Base-by-base conservation (phyloP, 2,797 vertebrate genomes). In the Nannoperca australis region DNA sequence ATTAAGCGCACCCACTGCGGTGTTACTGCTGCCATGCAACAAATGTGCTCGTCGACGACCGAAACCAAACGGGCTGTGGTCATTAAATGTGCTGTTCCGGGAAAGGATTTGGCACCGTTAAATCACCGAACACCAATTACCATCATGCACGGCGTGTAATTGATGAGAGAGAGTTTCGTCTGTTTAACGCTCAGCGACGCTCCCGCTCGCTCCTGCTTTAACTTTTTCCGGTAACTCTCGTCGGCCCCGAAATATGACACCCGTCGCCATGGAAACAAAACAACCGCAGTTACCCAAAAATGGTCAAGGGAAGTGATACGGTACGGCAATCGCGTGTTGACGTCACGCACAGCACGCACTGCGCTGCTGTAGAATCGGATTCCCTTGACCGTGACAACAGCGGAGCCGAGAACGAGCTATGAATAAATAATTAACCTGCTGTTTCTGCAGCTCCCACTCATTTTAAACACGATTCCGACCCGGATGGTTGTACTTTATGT, bases 281-380 rank as follows among this genome's bases (percentile, higher is more conserved):
- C 93, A 95, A 80, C 91, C 61, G 76, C 91, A 86, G 13, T 55
- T 44, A 73, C 93, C 96, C 96, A 95, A 91, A 97, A 93, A 95
- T 97, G 97, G 97, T 53, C 94, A 95, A 32, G 40, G 96, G 96
- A 95, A 93, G 59, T 76, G 61, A 70, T 27, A 89, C 90, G 89
- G 55, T 36, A 77, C 69, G 13, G 66, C 64, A 44, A 3, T 49
- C 38, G 80, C 93, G 92, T 76, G 58, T 24, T 94, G 95, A 95
- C 95, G 96, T 95, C 84, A 85, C 50, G 65, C 30, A 30, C 45
- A 58, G 90, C 64, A 81, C 94, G 91, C 92, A 94, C 36, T 85
- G 80, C 81, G 87, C 56, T 85, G 91, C 71, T 45, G 86, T 59
- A 73, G 91, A 94, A 92, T 91, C 91, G 94, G 95, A 93, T 95